Conservation (phyloP, 2,888 invertebrate genomes). For the Rhaphigaster nebulosa region DNA sequence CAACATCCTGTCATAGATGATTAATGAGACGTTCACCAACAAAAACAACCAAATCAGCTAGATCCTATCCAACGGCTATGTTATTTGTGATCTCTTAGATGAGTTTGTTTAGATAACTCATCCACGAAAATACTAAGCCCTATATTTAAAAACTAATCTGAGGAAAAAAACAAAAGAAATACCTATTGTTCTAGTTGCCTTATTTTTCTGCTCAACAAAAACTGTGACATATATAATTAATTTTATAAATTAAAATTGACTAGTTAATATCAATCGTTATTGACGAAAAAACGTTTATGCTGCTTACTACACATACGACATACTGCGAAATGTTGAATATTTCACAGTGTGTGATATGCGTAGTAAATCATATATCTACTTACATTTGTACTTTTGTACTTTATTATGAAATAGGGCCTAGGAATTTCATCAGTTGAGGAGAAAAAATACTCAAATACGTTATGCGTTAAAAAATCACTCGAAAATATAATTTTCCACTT, state of each 20-base stretch:
- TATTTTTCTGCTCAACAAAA: neutral
- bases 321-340: too few relatives aligned
- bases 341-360: too few relatives aligned
- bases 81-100: constrained; percentile 3
- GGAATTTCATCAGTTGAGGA: too few relatives aligned
- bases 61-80: constrained; percentile 1
- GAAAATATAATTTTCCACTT: neutral
- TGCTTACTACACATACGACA: too few relatives aligned
- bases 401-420: too few relatives aligned
- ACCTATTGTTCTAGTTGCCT: neutral
- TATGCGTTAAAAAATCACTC: too few relatives aligned
- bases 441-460: too few relatives aligned
- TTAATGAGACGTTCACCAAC: neutral
- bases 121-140: neutral
- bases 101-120: constrained; percentile 13
- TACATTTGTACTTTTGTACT: too few relatives aligned
- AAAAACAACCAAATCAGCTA: constrained; percentile 28
- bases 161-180: neutral
- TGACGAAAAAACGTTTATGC: too few relatives aligned
- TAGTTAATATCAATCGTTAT: neutral
- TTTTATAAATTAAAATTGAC: neutral
- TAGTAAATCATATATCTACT: too few relatives aligned
- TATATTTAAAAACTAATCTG: neutral
- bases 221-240: neutral
- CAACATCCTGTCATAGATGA: constrained; percentile 13